Conservation (phyloP, 2,113 vertebrate genomes). For the Octodon degus region DNA sequence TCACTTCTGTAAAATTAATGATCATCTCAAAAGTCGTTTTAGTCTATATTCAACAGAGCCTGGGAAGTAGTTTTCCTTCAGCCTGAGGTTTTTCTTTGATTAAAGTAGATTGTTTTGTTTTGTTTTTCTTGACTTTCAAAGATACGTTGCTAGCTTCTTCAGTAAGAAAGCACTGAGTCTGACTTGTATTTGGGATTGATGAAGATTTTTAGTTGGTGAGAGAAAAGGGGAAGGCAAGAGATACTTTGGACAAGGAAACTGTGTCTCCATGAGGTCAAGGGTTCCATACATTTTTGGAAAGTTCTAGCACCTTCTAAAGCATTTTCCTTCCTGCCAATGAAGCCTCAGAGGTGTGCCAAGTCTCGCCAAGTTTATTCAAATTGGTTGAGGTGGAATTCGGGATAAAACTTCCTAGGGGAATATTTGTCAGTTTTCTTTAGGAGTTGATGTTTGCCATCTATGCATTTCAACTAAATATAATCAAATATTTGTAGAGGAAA, state of each 20-base stretch:
- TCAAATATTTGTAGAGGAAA: not conserved
- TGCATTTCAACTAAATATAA: not conserved
- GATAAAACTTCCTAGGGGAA: not conserved
- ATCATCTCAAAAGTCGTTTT: slow-evolving; percentile 46
- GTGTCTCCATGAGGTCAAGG: not conserved
- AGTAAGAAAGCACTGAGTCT: not conserved
- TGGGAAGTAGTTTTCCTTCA: slow-evolving; percentile 8
- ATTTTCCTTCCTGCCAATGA: not conserved
- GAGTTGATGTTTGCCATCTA: slow-evolving; percentile 27
- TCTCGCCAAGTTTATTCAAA: not conserved
- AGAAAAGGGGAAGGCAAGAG: not conserved
- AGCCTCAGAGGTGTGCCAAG: not conserved
- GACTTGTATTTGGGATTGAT: not conserved
- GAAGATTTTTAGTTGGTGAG: not conserved
- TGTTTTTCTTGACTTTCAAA: slow-evolving; percentile 51
- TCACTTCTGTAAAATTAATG: slow-evolving; percentile 58
- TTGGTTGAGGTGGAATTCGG: not conserved
- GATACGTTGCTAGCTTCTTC: not conserved
- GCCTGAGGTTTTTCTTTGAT: slow-evolving; percentile 43
- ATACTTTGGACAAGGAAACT: not conserved
- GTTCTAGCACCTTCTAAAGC: not conserved
- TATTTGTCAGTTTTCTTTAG: not conserved
- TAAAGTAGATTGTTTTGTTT: not conserved
- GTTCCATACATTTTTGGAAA: not conserved
- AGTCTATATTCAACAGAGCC: slow-evolving; percentile 29